These are phyloP conservation scores for Halcyon malimbica DNA, from an alignment of 2,113 vertebrate genomes.

Conservation along the genomic window DNA sequence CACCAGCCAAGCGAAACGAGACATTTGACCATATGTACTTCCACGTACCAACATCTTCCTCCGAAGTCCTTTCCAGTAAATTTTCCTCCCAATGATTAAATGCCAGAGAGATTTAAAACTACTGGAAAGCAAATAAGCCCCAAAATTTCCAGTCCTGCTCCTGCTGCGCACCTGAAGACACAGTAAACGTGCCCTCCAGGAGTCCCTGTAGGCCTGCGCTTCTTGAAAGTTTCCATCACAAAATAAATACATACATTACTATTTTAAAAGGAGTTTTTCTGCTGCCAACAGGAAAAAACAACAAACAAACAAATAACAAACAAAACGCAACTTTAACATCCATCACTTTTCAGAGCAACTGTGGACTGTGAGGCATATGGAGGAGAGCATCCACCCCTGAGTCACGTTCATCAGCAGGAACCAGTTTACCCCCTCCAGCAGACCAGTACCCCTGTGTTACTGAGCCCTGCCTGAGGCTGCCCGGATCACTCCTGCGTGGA, in stretches of 20 bases:
- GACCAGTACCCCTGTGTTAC: fast-evolving
- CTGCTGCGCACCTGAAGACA: not conserved
- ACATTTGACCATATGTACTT: fast-evolving
- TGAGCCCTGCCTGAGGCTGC: not conserved
- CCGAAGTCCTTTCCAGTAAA: not conserved
- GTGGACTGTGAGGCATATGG: fast-evolving
- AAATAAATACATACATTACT: not conserved
- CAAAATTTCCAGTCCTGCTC: not conserved
- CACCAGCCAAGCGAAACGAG: not conserved
- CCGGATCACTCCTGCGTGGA: not conserved
- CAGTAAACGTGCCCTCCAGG: not conserved
- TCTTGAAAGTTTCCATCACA: not conserved
- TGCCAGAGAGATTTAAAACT: not conserved
- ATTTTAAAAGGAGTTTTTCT: not conserved
- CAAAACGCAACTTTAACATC: too few relatives aligned
- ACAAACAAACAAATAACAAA: too few relatives aligned
- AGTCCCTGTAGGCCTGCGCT: not conserved
- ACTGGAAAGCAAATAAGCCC: not conserved
- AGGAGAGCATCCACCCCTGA: not conserved
- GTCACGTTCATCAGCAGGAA: not conserved
- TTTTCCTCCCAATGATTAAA: not conserved
- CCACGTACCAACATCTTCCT: not conserved
- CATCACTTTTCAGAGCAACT: not conserved
- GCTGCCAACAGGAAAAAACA: not conserved
- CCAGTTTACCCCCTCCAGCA: too few relatives aligned